phyloP scores from a whole-genome alignment of 2,113 vertebrate species.

The Elephas maximus region DNA sequence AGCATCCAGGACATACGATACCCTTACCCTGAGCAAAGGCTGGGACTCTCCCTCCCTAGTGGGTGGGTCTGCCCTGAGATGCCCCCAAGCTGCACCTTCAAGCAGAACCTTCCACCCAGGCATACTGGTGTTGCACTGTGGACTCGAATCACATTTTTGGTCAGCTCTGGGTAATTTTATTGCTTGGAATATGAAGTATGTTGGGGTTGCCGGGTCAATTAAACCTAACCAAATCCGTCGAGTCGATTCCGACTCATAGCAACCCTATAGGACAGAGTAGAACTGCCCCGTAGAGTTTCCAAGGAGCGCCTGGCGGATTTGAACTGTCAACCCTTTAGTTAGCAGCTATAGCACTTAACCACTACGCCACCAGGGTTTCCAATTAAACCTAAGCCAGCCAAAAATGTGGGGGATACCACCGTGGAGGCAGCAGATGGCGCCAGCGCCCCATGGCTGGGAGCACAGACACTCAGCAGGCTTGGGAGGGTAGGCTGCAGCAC shows the following conservation, averaged over 20 bases:
- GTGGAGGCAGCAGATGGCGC: slow-evolving; percentile 55
- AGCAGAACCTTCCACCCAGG: not conserved
- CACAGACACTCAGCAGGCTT: rapidly evolving
- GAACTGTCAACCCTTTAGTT: too few relatives aligned
- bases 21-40: not conserved
- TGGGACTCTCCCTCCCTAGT: not conserved
- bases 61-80: not conserved
- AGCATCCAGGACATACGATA: not conserved
- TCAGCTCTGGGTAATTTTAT: not conserved
- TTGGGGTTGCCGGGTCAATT: rapidly evolving
- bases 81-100: too few relatives aligned
- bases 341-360: too few relatives aligned
- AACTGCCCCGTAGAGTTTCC: too few relatives aligned
- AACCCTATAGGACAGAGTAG: too few relatives aligned
- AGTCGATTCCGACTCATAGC: too few relatives aligned
- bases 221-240: not conserved
- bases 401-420: not conserved
- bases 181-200: not conserved
- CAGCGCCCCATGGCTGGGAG: not conserved
- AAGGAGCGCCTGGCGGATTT: too few relatives aligned
- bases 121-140: rapidly evolving
- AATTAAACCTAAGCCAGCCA: not conserved
- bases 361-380: too few relatives aligned
- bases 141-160: not conserved
- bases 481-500: not conserved